Percentiles rank a stretch among this genome's conserved stretches.
Evolutionary conservation across 1,140 invertebrate species (phyloP).

Genomic region (Trichonephila clavata): DNA sequence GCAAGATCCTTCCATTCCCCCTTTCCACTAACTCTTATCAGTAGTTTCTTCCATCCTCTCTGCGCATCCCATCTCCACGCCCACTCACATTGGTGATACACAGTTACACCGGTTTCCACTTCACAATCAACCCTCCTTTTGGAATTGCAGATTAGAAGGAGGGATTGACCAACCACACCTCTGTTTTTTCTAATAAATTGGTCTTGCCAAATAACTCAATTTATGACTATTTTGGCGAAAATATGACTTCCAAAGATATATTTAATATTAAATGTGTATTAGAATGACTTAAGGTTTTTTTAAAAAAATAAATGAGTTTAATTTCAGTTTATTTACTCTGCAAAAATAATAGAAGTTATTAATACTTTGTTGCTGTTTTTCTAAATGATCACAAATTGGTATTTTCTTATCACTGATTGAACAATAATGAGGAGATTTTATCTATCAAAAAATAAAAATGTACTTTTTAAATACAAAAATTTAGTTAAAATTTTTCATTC

Average conservation of each 20-base stretch:
- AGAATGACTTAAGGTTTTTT: no score
- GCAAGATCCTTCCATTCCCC: neutral
- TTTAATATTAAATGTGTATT: no score
- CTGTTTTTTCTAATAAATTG: neutral
- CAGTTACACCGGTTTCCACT: neutral
- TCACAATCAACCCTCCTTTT: neutral
- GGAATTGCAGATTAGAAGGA: neutral
- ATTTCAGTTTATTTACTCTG: no score
- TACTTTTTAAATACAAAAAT: no score
- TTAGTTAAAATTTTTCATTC: no score
- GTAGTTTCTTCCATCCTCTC: neutral
- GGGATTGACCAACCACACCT: neutral
- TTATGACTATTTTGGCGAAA: constrained; percentile 14
- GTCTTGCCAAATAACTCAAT: neutral
- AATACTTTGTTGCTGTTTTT: no score
- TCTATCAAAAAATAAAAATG: no score
- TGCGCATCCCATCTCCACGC: neutral
- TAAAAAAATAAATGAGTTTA: no score
- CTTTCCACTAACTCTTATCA: neutral
- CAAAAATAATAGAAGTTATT: no score
- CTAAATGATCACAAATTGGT: no score
- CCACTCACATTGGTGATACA: neutral
- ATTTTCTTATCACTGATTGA: no score
- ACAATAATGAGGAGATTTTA: no score
- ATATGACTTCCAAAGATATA: neutral